Evolutionary conservation across 2,113 vertebrate genomes (phyloP).

Genomic region (Periophthalmus modestus): DNA sequence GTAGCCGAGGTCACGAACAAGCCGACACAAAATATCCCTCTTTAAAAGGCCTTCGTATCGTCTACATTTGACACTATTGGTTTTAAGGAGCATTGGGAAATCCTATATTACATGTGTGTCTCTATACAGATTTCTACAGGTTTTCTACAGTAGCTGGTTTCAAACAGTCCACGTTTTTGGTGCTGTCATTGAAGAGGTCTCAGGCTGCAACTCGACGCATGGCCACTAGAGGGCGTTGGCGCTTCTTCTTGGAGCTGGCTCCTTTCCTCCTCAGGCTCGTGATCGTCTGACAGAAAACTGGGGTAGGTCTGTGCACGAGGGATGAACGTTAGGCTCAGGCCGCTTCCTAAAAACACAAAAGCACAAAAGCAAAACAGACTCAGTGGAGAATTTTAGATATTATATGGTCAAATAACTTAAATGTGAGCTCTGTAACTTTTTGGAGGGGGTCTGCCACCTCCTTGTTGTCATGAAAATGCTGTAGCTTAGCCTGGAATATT

Average conservation of each 20-base stretch:
- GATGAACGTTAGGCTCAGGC: slow-evolving; percentile 84
- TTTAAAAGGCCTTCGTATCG: slow-evolving; percentile 29
- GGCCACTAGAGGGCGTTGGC: slow-evolving; percentile 86
- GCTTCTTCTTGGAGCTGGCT: slow-evolving; percentile 75
- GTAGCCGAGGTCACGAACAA: slow-evolving; percentile 54
- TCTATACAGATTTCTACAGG: slow-evolving; percentile 73
- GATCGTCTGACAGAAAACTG: slow-evolving; percentile 87
- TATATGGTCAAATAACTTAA: background rate
- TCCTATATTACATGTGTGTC: slow-evolving; percentile 68
- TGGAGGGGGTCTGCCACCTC: no score
- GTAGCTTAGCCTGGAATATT: no score
- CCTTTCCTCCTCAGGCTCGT: slow-evolving; percentile 65
- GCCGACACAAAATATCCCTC: slow-evolving; percentile 37
- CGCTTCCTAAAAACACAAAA: slow-evolving; percentile 80
- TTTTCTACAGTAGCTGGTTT: slow-evolving; percentile 55
- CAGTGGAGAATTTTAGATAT: background rate
- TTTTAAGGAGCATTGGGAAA: slow-evolving; percentile 54
- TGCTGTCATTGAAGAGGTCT: slow-evolving; percentile 87
- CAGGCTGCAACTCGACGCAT: slow-evolving; percentile 84
- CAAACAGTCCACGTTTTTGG: slow-evolving; percentile 67
- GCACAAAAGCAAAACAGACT: background rate
- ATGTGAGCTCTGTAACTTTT: no score
- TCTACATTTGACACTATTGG: slow-evolving; percentile 64
- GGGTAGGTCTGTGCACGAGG: slow-evolving; percentile 94
- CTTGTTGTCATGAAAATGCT: no score